Base-by-base conservation (phyloP, 2,888 invertebrate species). In the Drosophila meridionalis region DNA sequence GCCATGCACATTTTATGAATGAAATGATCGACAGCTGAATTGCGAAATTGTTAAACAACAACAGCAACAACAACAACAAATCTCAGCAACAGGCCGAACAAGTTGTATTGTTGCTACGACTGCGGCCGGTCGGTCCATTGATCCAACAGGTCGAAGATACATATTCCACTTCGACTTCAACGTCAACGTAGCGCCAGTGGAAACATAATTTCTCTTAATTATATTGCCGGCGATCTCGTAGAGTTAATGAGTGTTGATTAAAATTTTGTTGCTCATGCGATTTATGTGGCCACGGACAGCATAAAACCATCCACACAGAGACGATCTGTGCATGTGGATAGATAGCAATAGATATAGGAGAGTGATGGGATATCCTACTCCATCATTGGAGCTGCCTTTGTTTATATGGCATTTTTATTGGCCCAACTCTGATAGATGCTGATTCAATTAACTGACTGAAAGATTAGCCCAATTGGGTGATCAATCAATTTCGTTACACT, bases 1-100 rank as follows among this genome's bases (percentile, higher is more conserved):
- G 68, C 73, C 52, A 76, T 77, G 70, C 79, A 80, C 78, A 81
- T 85, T 91, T 90, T 90, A 90, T 90, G 90, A 90, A 90, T 90
- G 90, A 91, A 90, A 80, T 87, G 87, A 91, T 90, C 91, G 90
- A 90, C 90, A 90, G 90, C 90, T 91, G 92, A 91, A 92, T 92
- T 91, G 92, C 89, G 83, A 83, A 89, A 90, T 83, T 78, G 79
- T 80, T 80, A 73, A 87, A 84, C 79, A 83, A 80, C 83, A 73
- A 76, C 68, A 67, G 78, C 78, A 83, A 77, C 83, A 73, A 84
- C 76, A 83, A 77, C 74, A 73, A 78, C 65, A 67, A 85, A 78
- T 76, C 76, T 68, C 62, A 55, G 65, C 73, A 73, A 69, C 70
- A 62, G 63, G 36, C 47, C 60, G 45, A 63, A n/a, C 73, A 59